Evolutionary conservation across 2,888 invertebrate species (phyloP).

Genomic region (Druceiella hillmani): DNA sequence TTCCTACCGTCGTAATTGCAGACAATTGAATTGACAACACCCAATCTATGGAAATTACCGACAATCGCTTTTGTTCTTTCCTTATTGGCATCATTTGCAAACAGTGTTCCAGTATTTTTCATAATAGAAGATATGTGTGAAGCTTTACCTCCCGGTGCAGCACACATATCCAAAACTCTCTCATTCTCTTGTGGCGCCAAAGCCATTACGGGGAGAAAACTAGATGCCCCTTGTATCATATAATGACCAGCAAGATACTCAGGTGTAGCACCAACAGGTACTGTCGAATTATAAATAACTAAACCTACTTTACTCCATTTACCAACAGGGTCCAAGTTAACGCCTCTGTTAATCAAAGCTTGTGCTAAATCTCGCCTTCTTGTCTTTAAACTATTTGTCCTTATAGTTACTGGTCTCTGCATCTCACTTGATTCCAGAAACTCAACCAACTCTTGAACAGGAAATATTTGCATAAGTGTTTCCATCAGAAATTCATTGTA

Average conservation of each 20-base stretch:
- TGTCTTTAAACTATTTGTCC: conserved; percentile 93
- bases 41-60: conserved; percentile 94
- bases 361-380: conserved; percentile 90
- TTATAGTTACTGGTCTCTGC: conserved; percentile 89
- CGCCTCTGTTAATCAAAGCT: conserved; percentile 91
- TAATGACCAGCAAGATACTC: conserved; percentile 99
- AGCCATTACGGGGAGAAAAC: conserved; percentile 96
- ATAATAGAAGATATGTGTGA: conserved; percentile 96
- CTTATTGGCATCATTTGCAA: conserved; percentile 92
- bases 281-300: conserved; percentile 92
- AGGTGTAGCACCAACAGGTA: conserved; percentile 96
- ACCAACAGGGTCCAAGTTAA: conserved; percentile 96
- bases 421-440: conserved; percentile 96
- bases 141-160: conserved; percentile 98
- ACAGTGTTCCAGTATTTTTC: conserved; percentile 95
- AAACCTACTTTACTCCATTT: conserved; percentile 99
- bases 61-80: conserved; percentile 88
- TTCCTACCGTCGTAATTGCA: conserved; percentile 86
- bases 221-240: conserved; percentile 94
- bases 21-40: conserved; percentile 89
- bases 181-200: conserved; percentile 95
- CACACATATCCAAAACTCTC: conserved; percentile 91
- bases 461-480: conserved; percentile 84
- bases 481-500: conserved; percentile 96
- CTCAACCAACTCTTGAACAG: conserved; percentile 80